Conservation (phyloP, 2,888 invertebrate genomes). For the Drosophila incognita region DNA sequence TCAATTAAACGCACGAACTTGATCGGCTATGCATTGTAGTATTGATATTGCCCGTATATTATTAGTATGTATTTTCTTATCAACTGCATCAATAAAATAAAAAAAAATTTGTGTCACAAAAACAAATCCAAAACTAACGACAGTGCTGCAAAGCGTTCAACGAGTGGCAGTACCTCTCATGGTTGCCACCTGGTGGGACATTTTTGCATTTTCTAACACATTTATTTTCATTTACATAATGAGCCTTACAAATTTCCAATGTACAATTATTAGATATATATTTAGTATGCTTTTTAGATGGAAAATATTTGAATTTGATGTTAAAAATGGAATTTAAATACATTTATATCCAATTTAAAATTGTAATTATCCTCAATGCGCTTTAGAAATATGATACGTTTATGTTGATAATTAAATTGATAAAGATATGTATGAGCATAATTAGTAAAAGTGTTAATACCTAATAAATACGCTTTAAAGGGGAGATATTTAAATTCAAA, state of each 20-base stretch:
- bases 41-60: slow-evolving; percentile 11
- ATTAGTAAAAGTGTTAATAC: no score
- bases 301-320: neutral
- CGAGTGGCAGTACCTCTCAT: neutral
- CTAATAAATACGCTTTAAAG: neutral
- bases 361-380: no score
- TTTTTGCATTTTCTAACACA: neutral
- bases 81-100: slow-evolving; percentile 60
- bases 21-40: slow-evolving; percentile 46
- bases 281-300: neutral
- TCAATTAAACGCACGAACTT: slow-evolving; percentile 38
- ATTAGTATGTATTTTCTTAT: slow-evolving; percentile 42
- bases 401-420: no score
- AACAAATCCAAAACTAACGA: slow-evolving; percentile 51
- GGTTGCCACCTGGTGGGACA: slow-evolving; percentile 2
- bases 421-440: no score
- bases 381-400: no score
- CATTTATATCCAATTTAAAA: no score
- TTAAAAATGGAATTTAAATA: neutral
- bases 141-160: slow-evolving; percentile 45
- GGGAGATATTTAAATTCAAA: no score
- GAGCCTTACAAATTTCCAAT: neutral
- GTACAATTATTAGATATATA: neutral
- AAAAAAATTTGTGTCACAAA: slow-evolving; percentile 50
- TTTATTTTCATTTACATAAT: neutral